phyloP scores from a whole-genome alignment of 1,140 invertebrate genomes.

The Papilio machaon region DNA sequence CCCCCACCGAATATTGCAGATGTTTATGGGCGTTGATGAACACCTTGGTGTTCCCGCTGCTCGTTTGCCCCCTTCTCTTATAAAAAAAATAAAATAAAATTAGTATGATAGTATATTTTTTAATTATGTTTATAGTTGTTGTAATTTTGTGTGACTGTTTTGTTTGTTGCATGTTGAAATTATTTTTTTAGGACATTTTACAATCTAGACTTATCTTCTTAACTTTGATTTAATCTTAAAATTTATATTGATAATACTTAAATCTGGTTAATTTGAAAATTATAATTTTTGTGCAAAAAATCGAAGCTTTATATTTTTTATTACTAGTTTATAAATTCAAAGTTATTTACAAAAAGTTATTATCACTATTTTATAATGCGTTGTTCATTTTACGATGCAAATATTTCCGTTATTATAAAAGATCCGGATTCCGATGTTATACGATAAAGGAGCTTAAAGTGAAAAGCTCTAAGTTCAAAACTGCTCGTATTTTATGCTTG shows the following conservation, averaged over 20 bases:
- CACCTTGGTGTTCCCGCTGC: too few species aligned
- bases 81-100: too few species aligned
- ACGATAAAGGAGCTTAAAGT: slow-evolving; percentile 1
- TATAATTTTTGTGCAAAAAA: not conserved
- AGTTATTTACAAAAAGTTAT: not conserved
- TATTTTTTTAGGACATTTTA: not conserved
- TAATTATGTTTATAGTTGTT: not conserved
- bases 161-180: not conserved
- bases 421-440: not conserved
- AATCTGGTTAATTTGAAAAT: not conserved
- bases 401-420: slow-evolving; percentile 5
- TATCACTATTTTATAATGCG: not conserved
- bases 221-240: not conserved
- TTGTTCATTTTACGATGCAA: not conserved
- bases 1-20: too few species aligned
- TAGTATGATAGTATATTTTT: too few species aligned
- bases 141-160: not conserved
- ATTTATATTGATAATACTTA: not conserved
- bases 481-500: not conserved
- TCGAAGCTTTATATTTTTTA: too few species aligned
- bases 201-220: not conserved
- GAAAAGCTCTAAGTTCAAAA: slow-evolving; percentile 13
- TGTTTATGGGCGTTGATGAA: too few species aligned
- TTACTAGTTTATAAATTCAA: not conserved
- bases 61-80: too few species aligned